Percentiles rank a stretch among this genome's conserved stretches.
Conservation (phyloP, 2,113 vertebrate genomes). For the Neolamprologus kungweensis region DNA sequence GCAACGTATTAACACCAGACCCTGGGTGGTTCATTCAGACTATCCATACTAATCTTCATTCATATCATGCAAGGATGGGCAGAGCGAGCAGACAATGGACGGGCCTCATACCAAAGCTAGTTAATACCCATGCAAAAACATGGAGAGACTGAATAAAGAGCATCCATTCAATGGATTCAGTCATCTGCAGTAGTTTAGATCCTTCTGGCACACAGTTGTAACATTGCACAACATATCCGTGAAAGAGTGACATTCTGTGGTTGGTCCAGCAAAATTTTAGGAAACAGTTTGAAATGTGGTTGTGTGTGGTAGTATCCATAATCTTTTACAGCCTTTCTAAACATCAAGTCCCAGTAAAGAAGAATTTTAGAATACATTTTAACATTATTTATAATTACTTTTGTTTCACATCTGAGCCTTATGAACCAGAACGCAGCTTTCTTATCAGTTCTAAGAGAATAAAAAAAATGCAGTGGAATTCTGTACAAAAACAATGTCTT, state of each 20-base stretch:
- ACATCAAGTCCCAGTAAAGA: neutral
- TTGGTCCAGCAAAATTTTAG: neutral
- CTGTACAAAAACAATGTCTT: neutral
- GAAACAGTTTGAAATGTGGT: neutral
- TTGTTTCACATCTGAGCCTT: neutral
- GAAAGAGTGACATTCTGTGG: neutral
- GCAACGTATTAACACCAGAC: constrained; percentile 26
- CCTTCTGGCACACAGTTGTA: neutral
- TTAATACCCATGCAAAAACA: constrained; percentile 48
- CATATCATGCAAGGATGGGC: constrained; percentile 57
- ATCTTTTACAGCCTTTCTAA: neutral
- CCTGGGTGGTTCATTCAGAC: constrained; percentile 43
- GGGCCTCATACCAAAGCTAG: constrained; percentile 44
- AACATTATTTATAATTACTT: neutral
- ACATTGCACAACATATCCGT: constrained; percentile 5
- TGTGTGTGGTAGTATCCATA: neutral
- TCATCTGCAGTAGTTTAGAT: constrained; percentile 20
- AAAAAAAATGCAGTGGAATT: neutral
- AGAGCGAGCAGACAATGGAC: constrained; percentile 42
- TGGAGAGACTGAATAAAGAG: constrained; percentile 44
- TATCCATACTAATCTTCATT: constrained; percentile 54
- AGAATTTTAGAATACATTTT: neutral
- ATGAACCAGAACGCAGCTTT: neutral
- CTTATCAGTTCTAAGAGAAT: neutral
- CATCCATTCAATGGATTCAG: constrained; percentile 9